These are phyloP conservation scores for Lumbricus terrestris DNA, from an alignment of 2,888 invertebrate species.

Conservation along the genomic window DNA sequence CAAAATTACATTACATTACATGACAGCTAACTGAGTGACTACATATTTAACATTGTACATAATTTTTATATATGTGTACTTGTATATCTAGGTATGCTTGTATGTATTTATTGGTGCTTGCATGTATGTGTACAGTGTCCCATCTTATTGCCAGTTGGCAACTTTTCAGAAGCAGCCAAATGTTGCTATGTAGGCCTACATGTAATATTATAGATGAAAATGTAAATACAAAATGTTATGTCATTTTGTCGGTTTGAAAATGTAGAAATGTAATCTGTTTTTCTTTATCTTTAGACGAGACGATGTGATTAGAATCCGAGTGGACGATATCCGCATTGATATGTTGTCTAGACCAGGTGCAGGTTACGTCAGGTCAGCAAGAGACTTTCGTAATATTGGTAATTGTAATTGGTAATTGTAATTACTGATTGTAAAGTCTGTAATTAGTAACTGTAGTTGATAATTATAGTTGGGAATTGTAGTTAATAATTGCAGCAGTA, in stretches of 20 bases:
- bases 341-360: not conserved
- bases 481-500: too few species aligned
- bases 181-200: not conserved
- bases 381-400: not conserved
- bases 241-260: not conserved
- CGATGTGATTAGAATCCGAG: not conserved
- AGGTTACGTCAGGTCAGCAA: not conserved
- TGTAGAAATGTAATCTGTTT: not conserved
- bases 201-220: not conserved
- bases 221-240: not conserved
- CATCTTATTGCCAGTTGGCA: not conserved
- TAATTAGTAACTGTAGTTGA: too few species aligned
- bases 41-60: not conserved
- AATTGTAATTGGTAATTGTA: not conserved
- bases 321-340: not conserved
- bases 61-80: not conserved
- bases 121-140: not conserved
- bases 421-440: not conserved
- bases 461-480: too few species aligned
- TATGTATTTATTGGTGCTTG: not conserved
- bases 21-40: not conserved
- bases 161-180: not conserved
- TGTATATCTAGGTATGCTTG: not conserved
- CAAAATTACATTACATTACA: too few species aligned
- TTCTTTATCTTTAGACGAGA: not conserved